phyloP scores from a whole-genome alignment of 37 sponge, comb jelly and placozoan genomes.

The Beroe ovata region DNA sequence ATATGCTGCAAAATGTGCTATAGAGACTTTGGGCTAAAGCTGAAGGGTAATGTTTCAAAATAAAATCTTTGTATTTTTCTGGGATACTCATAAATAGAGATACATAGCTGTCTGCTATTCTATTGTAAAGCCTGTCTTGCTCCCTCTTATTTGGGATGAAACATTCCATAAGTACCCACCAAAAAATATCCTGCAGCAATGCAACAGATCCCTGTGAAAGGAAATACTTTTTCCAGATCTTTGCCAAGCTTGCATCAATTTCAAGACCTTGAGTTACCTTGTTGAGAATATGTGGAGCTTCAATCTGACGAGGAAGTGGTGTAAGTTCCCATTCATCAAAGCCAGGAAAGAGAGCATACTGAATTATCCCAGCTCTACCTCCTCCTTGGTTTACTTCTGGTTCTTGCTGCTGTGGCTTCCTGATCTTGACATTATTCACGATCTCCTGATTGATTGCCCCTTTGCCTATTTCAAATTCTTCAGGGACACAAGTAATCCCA shows the following conservation, averaged over 20 bases:
- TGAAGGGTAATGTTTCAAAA: conserved; percentile 44
- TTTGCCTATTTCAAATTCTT: conserved; percentile 35
- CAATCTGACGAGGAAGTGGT: conserved; percentile 56
- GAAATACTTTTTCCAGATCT: conserved; percentile 58
- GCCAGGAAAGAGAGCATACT: conserved; percentile 57
- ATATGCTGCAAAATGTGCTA: conserved; percentile 55
- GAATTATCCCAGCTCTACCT: conserved; percentile 63
- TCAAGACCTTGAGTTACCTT: conserved; percentile 57
- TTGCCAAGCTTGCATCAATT: conserved; percentile 26
- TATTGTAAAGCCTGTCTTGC: conserved; percentile 43
- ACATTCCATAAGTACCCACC: conserved; percentile 47
- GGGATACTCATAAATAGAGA: conserved; percentile 33
- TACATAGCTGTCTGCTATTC: conserved; percentile 60
- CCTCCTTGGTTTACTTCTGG: conserved; percentile 42
- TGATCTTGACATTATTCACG: conserved; percentile 48
- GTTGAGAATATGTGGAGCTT: conserved; percentile 62
- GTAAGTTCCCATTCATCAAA: conserved; percentile 68
- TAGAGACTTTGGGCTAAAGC: conserved; percentile 52
- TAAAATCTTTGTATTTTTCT: conserved; percentile 45
- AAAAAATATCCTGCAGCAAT: conserved; percentile 50
- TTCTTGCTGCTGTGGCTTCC: conserved; percentile 38
- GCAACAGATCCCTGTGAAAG: conserved; percentile 61
- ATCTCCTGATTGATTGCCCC: conserved; percentile 26
- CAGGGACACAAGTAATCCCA: conserved; percentile 64
- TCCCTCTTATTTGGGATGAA: conserved; percentile 6